Conservation (phyloP, 2,113 vertebrate species). For the Micromys minutus region DNA sequence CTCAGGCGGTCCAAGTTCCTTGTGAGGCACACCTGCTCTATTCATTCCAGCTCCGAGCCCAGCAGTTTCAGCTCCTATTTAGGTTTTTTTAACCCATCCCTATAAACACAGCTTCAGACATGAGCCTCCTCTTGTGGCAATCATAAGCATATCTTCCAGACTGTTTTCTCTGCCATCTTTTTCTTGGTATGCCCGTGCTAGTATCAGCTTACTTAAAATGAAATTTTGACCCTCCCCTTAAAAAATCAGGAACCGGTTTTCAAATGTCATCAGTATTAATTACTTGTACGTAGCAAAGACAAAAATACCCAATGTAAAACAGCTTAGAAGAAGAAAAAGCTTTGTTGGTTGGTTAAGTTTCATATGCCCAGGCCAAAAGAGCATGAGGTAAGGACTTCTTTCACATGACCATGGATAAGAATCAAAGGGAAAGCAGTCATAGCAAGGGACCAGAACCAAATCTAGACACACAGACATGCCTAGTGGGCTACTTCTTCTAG, state of each 20-base stretch:
- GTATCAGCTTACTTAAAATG: background rate
- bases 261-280: background rate
- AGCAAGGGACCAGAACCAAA: background rate
- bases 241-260: background rate
- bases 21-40: background rate
- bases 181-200: background rate
- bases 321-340: background rate
- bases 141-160: background rate
- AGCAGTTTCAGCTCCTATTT: background rate
- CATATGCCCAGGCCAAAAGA: background rate
- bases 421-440: background rate
- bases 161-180: background rate
- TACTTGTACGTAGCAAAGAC: background rate
- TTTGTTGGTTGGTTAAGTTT: background rate
- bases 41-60: background rate
- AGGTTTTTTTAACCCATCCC: background rate
- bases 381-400: background rate
- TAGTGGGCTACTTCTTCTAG: background rate
- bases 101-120: background rate
- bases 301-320: background rate
- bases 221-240: background rate
- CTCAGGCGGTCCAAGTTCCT: background rate
- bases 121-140: background rate
- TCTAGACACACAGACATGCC: background rate
- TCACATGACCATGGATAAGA: background rate